Conservation (phyloP, 53 echinoderm and acorn worm species). For the Actinopyga echinites region DNA sequence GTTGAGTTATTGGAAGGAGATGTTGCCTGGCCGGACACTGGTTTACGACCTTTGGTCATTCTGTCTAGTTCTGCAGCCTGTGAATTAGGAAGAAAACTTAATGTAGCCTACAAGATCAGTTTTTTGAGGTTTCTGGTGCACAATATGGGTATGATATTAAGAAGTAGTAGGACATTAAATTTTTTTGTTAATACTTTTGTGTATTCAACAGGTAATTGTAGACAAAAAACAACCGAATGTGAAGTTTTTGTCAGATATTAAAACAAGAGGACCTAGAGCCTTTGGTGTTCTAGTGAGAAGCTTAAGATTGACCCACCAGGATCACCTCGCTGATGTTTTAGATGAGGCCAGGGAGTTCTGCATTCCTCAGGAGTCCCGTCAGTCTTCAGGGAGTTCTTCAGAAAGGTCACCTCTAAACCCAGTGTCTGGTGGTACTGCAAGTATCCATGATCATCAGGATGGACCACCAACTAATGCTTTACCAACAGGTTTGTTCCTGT, state of each 20-base stretch:
- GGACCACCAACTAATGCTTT: no score
- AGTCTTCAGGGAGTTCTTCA: no score
- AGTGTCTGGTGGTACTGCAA: no score
- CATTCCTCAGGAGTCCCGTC: no score
- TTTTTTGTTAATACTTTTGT: not conserved
- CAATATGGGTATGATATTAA: no score
- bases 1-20: slow-evolving; percentile 61
- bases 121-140: no score
- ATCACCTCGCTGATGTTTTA: not conserved
- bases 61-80: slow-evolving; percentile 58
- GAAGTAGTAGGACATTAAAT: no score
- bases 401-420: no score
- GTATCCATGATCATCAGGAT: no score
- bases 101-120: no score
- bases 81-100: no score
- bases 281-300: not conserved
- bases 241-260: slow-evolving; percentile 7
- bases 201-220: not conserved
- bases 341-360: not conserved
- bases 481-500: no score
- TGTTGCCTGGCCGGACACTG: slow-evolving; percentile 62
- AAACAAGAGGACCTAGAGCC: slow-evolving; percentile 23
- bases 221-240: slow-evolving; percentile 13
- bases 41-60: slow-evolving; percentile 85
- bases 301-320: not conserved